Base-by-base conservation (phyloP, 2,888 invertebrate species). In the Lepidonotus clava region DNA sequence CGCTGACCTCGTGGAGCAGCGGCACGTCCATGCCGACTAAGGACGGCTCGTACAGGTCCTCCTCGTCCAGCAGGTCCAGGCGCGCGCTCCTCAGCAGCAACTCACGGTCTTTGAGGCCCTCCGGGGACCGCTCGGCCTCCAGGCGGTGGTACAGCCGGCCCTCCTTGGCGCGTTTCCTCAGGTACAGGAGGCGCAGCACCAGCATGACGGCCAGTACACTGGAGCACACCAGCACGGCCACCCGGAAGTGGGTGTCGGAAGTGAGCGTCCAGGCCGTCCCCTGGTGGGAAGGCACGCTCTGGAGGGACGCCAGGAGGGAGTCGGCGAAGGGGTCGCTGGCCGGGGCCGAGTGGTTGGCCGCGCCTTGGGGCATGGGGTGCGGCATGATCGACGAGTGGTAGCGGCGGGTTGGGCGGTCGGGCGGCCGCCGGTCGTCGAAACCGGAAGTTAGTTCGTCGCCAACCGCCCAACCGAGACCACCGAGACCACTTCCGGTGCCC, bases 161-260 rank as follows among this genome's bases (percentile, higher is more conserved):
- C 32, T 80, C 80, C 32, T 28, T 24, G 28, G 80, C 80, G 28
- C 46, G 41, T 32, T 46, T 80, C 41, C 80, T 24, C 5, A 80
- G 80, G 51, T 80, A 80, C 80, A 80, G 51, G 2, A 80, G 80
- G 14, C 80, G 24, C 51, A 80, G 28, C 46, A 80, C 80, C 80
- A 80, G 51, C 80, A 80, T 80, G 28, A 80, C 28, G 14, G 46
- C 46, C 41, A 80, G 80, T 6, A 80, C 80, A 18, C 41, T 24
- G 28, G 80, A 80, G 21, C 80, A 80, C 1, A 46, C 80, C 4
- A 80, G 46, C 41, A 46, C n/a, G 28, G 80, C 80, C 80, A 46
- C 80, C 80, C 80, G 80, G 80, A 80, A 80, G 80, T 80, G 80
- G 8, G 80, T 80, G 80, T 80, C 80, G 1, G 80, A 41, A 1